Evolutionary conservation across 1,140 invertebrate species (phyloP).

Genomic region (Odontomachus brunneus): DNA sequence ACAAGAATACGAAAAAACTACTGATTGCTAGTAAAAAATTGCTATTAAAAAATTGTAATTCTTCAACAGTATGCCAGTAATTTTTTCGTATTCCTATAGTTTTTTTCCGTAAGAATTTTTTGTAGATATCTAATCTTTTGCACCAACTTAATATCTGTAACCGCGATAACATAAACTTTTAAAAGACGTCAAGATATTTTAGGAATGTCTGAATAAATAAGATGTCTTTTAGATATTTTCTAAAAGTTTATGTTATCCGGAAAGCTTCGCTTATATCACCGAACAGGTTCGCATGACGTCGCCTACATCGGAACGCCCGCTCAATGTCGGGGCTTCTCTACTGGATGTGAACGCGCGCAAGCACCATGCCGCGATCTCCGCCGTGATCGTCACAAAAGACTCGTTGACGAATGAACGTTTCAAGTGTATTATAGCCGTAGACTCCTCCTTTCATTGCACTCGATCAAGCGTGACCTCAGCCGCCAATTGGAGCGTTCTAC

Average conservation of each 20-base stretch:
- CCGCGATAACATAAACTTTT: too few species aligned
- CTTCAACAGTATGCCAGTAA: too few species aligned
- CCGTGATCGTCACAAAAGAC: slow-evolving; percentile 37
- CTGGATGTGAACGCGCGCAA: slow-evolving; percentile 5
- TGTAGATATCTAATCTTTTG: too few species aligned
- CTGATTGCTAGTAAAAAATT: too few species aligned
- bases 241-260: neutral
- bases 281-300: neutral
- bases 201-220: too few species aligned
- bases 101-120: too few species aligned
- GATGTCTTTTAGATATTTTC: neutral
- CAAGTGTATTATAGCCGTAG: slow-evolving; percentile 38
- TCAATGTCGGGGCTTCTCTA: slow-evolving; percentile 35
- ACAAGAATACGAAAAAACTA: too few species aligned
- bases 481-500: slow-evolving; percentile 54
- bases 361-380: neutral
- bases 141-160: too few species aligned
- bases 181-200: too few species aligned
- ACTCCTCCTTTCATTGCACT: slow-evolving; percentile 15
- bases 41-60: too few species aligned
- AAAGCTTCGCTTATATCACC: neutral
- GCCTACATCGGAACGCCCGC: neutral
- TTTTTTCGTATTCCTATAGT: too few species aligned
- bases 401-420: slow-evolving; percentile 55
- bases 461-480: slow-evolving; percentile 64